Percentiles rank a stretch among this genome's conserved stretches.
Evolutionary conservation across 2,888 invertebrate species (phyloP).

Genomic region (Tipula unca): DNA sequence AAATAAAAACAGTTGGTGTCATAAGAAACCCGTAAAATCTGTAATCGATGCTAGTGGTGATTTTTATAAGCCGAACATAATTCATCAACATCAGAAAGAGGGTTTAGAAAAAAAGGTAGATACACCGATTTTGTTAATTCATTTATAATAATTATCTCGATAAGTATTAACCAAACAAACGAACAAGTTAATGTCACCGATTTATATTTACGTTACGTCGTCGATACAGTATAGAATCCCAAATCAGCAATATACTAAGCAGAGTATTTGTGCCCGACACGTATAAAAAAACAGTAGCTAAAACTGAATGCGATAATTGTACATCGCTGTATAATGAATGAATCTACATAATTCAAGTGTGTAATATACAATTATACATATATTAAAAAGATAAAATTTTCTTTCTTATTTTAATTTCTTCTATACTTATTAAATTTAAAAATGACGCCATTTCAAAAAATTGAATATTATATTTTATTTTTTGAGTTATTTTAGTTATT

Average conservation of each 20-base stretch:
- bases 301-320: not conserved
- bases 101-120: not conserved
- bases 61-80: constrained; percentile 15
- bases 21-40: not conserved
- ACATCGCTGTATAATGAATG: not conserved
- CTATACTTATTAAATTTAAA: not conserved
- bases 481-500: not conserved
- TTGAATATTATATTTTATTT: not conserved
- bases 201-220: not conserved
- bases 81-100: not conserved
- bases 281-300: not conserved
- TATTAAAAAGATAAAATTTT: not conserved
- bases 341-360: too few species aligned
- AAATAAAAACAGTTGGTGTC: constrained; percentile 9
- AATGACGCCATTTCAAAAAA: not conserved
- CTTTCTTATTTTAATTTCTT: not conserved
- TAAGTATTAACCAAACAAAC: not conserved
- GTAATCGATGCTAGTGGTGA: not conserved
- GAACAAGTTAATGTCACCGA: not conserved
- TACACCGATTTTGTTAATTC: not conserved
- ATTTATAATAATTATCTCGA: not conserved
- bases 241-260: not conserved
- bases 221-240: not conserved
- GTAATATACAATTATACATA: not conserved
- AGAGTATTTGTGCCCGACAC: not conserved